These are phyloP conservation scores for Heliconius charithonia DNA, from an alignment of 2,888 invertebrate species.

Conservation along the genomic window DNA sequence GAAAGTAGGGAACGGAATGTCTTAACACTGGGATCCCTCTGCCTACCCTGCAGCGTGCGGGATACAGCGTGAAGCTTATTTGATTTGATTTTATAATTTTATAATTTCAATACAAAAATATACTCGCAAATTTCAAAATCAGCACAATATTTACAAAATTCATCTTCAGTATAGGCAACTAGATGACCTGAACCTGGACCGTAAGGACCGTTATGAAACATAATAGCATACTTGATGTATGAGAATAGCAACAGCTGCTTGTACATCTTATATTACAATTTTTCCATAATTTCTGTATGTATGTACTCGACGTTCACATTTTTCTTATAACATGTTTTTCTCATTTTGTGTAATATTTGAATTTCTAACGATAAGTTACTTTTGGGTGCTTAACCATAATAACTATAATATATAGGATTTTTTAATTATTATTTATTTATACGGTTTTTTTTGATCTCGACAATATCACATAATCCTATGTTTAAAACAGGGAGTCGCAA, in stretches of 20 bases:
- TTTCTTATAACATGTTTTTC: background rate
- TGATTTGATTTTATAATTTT: background rate
- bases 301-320: background rate
- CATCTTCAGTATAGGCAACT: background rate
- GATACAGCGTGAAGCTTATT: too few species aligned
- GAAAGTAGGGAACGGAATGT: too few species aligned
- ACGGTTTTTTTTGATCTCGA: too few species aligned
- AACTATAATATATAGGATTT: background rate
- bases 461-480: too few species aligned
- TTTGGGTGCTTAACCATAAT: background rate
- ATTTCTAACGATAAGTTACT: background rate
- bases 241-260: conserved; percentile 22
- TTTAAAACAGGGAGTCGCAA: too few species aligned
- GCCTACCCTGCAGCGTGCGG: too few species aligned
- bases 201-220: conserved; percentile 11
- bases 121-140: background rate
- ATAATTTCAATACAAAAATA: background rate
- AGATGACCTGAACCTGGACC: conserved; percentile 14
- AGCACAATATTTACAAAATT: background rate
- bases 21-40: too few species aligned
- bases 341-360: background rate
- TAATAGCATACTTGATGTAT: conserved; percentile 18
- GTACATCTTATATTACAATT: conserved; percentile 22
- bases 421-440: too few species aligned
- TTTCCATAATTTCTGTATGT: conserved; percentile 7